Percentiles rank a stretch among this genome's conserved stretches.
These are phyloP conservation scores for Cephonodes hylas DNA, from an alignment of 2,888 invertebrate genomes.

Conservation along the genomic window DNA sequence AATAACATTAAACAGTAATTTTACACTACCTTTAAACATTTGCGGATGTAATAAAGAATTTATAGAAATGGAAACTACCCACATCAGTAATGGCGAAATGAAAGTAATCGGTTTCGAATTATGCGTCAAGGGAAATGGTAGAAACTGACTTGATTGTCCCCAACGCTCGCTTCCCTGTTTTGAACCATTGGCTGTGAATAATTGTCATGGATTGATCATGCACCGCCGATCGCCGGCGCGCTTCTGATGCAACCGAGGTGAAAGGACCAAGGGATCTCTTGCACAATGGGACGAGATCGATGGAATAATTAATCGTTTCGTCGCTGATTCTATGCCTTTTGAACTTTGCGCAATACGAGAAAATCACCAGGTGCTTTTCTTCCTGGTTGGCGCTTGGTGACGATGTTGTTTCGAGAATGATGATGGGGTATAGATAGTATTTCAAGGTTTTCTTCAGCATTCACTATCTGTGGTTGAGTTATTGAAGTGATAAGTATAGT, in stretches of 20 bases:
- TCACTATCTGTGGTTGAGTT: no score
- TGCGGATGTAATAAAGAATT: no score
- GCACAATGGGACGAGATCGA: conserved; percentile 35
- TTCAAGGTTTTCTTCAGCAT: no score
- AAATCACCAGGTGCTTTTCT: neutral
- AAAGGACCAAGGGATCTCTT: conserved; percentile 41
- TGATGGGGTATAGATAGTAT: neutral
- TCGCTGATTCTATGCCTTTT: conserved; percentile 22
- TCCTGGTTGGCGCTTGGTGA: neutral
- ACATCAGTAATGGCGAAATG: neutral
- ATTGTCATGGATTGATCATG: conserved; percentile 45
- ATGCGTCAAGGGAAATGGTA: neutral
- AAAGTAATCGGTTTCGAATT: neutral
- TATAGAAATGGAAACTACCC: neutral
- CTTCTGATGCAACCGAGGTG: conserved; percentile 34
- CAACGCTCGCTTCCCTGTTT: conserved; percentile 26
- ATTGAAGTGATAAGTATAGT: no score
- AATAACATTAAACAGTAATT: no score
- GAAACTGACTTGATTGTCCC: conserved; percentile 8
- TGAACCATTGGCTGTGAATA: conserved; percentile 33
- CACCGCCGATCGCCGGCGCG: conserved; percentile 35
- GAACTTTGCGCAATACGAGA: neutral
- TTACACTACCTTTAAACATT: no score
- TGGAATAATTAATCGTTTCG: conserved; percentile 40
- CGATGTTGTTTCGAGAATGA: neutral